These are phyloP conservation scores for Eucidaris tribuloides DNA, from an alignment of 35 echinoderm and acorn worm genomes.

Conservation along the genomic window DNA sequence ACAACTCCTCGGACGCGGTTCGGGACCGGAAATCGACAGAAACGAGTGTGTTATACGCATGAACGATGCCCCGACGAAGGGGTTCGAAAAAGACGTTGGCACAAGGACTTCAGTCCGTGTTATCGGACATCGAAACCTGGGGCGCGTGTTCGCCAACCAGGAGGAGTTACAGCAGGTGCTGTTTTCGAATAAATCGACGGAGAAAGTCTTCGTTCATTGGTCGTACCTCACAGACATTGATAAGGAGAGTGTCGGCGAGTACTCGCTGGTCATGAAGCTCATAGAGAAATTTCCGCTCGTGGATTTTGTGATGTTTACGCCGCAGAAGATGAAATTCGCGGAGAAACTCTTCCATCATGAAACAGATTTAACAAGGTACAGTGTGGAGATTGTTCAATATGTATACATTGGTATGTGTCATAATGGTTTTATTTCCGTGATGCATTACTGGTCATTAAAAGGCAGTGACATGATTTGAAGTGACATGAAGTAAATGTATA, in stretches of 20 bases:
- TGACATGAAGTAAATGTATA: too few relatives aligned
- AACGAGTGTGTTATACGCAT: constrained; percentile 84
- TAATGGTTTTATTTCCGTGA: too few relatives aligned
- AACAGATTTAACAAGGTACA: constrained; percentile 87
- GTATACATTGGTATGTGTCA: too few relatives aligned
- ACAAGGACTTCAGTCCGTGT: constrained; percentile 65
- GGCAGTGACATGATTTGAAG: too few relatives aligned
- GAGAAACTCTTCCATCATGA: constrained; percentile 87
- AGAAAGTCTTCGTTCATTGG: constrained; percentile 76
- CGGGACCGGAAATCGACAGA: constrained; percentile 81
- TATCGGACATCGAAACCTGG: constrained; percentile 63
- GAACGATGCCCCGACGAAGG: constrained; percentile 82
- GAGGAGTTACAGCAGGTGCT: constrained; percentile 38
- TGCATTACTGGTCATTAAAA: too few relatives aligned
- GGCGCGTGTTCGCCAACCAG: constrained; percentile 58
- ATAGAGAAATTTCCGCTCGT: constrained; percentile 64
- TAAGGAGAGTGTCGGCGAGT: constrained; percentile 33
- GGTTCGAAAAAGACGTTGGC: constrained; percentile 78
- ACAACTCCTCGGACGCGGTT: constrained; percentile 60
- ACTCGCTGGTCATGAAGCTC: constrained; percentile 56
- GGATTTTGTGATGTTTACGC: constrained; percentile 85
- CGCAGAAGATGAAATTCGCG: constrained; percentile 76
- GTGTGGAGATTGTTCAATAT: background rate
- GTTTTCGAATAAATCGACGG: constrained; percentile 53
- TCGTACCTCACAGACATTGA: constrained; percentile 77